phyloP scores from a whole-genome alignment of 2,888 invertebrate species.

The Calephelis perditalis region DNA sequence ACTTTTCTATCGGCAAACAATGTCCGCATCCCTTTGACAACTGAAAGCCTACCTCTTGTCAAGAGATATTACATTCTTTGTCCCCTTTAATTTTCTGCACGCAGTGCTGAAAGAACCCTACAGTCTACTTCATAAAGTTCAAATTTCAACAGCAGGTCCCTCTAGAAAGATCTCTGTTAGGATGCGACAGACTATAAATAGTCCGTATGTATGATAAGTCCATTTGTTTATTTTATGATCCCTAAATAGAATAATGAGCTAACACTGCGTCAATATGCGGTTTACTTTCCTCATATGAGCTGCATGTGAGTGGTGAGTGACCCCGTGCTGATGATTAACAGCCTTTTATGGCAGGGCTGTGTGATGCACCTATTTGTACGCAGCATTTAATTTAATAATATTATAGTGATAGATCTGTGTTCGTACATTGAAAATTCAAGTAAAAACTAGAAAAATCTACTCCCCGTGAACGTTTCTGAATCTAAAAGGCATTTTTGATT shows the following conservation, averaged over 20 bases:
- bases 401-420: too few species aligned
- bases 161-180: background rate
- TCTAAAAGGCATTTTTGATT: too few species aligned
- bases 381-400: too few species aligned
- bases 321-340: background rate
- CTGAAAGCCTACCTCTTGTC: slow-evolving; percentile 1
- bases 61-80: slow-evolving; percentile 4
- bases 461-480: too few species aligned
- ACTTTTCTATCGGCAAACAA: slow-evolving; percentile 1
- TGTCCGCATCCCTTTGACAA: slow-evolving; percentile 3
- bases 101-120: background rate
- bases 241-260: slow-evolving; percentile 25
- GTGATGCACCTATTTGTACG: too few species aligned
- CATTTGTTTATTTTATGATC: slow-evolving; percentile 27
- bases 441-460: too few species aligned
- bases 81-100: background rate
- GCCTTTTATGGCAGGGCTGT: background rate
- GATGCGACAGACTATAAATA: slow-evolving; percentile 26
- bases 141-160: background rate
- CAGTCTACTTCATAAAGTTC: background rate
- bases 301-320: slow-evolving; percentile 10
- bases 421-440: too few species aligned
- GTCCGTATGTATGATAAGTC: slow-evolving; percentile 18
- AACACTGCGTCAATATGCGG: slow-evolving; percentile 23
- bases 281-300: slow-evolving; percentile 2